Conservation (phyloP, 2,113 vertebrate species). For the Ptyas mucosa region DNA sequence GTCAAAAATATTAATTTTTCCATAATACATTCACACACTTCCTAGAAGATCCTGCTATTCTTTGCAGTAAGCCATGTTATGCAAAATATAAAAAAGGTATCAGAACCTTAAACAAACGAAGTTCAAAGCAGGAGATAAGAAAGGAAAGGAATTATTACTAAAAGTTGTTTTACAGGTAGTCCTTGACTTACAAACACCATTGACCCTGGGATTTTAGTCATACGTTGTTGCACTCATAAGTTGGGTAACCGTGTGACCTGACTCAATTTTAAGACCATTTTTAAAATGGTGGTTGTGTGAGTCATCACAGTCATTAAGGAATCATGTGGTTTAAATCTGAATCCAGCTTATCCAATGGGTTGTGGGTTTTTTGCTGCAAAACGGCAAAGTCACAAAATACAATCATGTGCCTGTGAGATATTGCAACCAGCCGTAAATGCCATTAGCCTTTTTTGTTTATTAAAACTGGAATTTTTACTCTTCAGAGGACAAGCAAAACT, state of each 20-base stretch:
- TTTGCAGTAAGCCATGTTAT: not conserved
- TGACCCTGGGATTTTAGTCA: too few species aligned
- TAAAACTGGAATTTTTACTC: not conserved
- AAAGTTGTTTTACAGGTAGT: too few species aligned
- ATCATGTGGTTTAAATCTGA: not conserved
- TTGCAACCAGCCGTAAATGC: not conserved
- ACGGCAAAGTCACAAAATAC: not conserved
- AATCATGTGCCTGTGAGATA: not conserved
- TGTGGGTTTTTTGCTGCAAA: not conserved
- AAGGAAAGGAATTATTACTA: too few species aligned
- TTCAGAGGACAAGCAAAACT: not conserved
- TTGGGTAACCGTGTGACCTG: too few species aligned
- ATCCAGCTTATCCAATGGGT: not conserved
- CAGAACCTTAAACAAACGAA: too few species aligned
- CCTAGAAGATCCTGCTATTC: not conserved
- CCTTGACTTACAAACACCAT: too few species aligned
- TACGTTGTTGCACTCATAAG: too few species aligned
- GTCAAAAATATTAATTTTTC: not conserved
- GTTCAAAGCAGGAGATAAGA: too few species aligned
- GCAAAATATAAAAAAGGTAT: too few species aligned
- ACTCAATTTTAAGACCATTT: too few species aligned
- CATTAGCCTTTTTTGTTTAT: not conserved
- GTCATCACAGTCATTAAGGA: not conserved
- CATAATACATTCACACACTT: not conserved
- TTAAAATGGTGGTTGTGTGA: not conserved